Evolutionary conservation across 1,140 invertebrate species (phyloP).

Genomic region (Centruroides vittatus): DNA sequence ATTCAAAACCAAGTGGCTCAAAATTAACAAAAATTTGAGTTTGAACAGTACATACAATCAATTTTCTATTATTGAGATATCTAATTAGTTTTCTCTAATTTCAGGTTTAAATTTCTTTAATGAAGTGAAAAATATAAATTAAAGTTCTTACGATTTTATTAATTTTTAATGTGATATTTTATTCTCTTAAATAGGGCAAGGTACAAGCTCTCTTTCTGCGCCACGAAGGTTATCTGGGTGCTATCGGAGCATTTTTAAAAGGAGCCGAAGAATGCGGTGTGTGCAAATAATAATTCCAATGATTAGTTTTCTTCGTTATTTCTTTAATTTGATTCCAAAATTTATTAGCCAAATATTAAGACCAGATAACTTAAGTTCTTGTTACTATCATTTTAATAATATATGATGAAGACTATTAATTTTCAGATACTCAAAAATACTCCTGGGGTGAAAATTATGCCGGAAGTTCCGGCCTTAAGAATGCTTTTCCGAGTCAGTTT

Average conservation of each 20-base stretch:
- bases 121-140: too few species aligned
- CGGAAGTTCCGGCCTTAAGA: slow-evolving; percentile 49
- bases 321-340: too few species aligned
- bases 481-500: slow-evolving; percentile 31
- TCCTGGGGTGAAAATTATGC: slow-evolving; percentile 63
- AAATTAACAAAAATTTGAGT: too few species aligned
- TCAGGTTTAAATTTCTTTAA: too few species aligned
- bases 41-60: too few species aligned
- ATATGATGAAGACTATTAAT: neutral
- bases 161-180: neutral
- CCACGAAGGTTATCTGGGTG: slow-evolving; percentile 62
- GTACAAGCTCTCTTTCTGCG: slow-evolving; percentile 55
- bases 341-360: too few species aligned
- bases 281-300: neutral
- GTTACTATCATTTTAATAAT: neutral
- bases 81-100: too few species aligned
- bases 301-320: too few species aligned
- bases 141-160: too few species aligned
- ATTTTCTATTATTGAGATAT: too few species aligned
- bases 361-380: too few species aligned
- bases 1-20: too few species aligned
- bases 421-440: slow-evolving; percentile 39
- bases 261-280: slow-evolving; percentile 45
- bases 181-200: slow-evolving; percentile 31
- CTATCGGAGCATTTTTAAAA: slow-evolving; percentile 60